Evolutionary conservation across 2,797 vertebrate species (phyloP).

Genomic region (Alauda arvensis): DNA sequence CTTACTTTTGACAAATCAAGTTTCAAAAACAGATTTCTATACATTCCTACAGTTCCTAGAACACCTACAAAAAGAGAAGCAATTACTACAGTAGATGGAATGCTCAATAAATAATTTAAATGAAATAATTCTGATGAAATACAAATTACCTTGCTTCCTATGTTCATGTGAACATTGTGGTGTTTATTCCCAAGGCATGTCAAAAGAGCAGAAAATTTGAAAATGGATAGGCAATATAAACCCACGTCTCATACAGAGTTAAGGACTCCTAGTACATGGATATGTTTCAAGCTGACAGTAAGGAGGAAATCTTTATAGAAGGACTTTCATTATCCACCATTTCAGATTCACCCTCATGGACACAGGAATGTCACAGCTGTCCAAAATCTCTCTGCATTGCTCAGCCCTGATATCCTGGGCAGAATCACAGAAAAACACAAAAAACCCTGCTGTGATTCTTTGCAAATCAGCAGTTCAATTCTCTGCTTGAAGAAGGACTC

Average conservation of each 20-base stretch:
- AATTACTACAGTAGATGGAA: not conserved
- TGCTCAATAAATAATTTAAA: not conserved
- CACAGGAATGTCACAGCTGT: not conserved
- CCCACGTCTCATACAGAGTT: not conserved
- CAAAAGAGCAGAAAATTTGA: not conserved
- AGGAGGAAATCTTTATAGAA: not conserved
- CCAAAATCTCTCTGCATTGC: not conserved
- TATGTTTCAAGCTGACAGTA: not conserved
- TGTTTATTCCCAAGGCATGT: not conserved
- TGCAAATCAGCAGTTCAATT: not conserved
- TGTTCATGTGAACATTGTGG: not conserved
- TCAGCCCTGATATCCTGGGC: not conserved
- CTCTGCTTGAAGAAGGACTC: not conserved
- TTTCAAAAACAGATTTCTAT: not conserved
- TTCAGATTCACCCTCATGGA: not conserved
- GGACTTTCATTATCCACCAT: not conserved
- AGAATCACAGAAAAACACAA: not conserved
- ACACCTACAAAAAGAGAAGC: not conserved
- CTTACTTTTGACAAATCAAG: not conserved
- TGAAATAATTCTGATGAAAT: not conserved
- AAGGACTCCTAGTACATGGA: not conserved
- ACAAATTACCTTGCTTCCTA: not conserved
- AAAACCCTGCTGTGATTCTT: rapidly evolving
- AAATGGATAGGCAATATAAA: not conserved
- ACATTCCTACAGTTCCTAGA: not conserved